phyloP scores from a whole-genome alignment of 1,140 invertebrate species.

The Cotesia glomerata region DNA sequence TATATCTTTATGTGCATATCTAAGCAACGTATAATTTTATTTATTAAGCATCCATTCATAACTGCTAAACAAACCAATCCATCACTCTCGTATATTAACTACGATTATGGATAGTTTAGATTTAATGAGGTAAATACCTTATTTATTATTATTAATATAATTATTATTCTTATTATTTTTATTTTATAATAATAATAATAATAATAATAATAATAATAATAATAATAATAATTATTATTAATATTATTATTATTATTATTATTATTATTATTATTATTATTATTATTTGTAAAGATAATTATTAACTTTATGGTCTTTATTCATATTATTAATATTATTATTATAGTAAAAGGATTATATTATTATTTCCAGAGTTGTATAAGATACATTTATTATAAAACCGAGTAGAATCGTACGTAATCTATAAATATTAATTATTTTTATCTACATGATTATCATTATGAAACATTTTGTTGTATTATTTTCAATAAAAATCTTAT shows the following conservation, averaged over 20 bases:
- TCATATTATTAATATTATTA: constrained; percentile 51
- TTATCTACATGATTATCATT: constrained; percentile 60
- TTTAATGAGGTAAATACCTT: constrained; percentile 61
- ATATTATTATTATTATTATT: constrained; percentile 57
- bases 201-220: too few relatives aligned
- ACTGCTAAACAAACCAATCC: constrained; percentile 54
- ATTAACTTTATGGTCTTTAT: constrained; percentile 58
- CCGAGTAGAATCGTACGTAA: constrained; percentile 58
- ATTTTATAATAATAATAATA: too few relatives aligned
- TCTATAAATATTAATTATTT: constrained; percentile 62
- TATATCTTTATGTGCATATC: constrained; percentile 65
- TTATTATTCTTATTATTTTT: constrained; percentile 57
- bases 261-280: constrained; percentile 54
- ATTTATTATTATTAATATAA: constrained; percentile 61
- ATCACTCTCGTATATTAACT: constrained; percentile 51
- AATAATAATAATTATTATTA: constrained; percentile 60
- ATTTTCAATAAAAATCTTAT: constrained; percentile 65
- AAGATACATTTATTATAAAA: constrained; percentile 62
- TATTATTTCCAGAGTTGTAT: constrained; percentile 45
- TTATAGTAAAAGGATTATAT: constrained; percentile 48
- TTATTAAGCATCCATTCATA: constrained; percentile 60
- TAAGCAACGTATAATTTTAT: constrained; percentile 63
- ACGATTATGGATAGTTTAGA: constrained; percentile 58
- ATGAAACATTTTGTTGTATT: constrained; percentile 65
- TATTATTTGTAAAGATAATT: constrained; percentile 47